Percentiles rank a stretch among this genome's conserved stretches.
Conservation (phyloP, 2,888 invertebrate genomes). For the Pomacea canaliculata region DNA sequence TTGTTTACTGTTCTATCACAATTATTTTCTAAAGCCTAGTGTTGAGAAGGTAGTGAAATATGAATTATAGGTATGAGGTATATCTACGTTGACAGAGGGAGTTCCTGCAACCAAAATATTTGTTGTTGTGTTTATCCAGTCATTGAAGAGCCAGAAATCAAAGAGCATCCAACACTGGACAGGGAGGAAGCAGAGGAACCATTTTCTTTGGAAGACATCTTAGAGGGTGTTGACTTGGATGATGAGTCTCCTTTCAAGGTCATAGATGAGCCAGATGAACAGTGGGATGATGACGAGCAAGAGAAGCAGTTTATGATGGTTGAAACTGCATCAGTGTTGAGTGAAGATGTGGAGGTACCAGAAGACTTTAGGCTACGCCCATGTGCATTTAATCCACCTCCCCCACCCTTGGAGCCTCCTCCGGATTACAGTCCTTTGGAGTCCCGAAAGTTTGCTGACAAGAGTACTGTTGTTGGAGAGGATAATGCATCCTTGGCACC, state of each 20-base stretch:
- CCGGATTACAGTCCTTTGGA: slow-evolving; percentile 29
- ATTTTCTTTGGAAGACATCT: slow-evolving; percentile 46
- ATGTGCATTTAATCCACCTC: slow-evolving; percentile 57
- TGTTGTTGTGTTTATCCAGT: too few species aligned
- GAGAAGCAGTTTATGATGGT: slow-evolving; percentile 42
- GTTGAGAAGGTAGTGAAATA: too few species aligned
- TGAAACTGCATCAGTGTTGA: slow-evolving; percentile 50
- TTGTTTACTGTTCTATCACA: too few species aligned
- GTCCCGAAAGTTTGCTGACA: slow-evolving; percentile 37
- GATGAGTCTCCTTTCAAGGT: too few species aligned
- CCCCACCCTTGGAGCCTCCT: slow-evolving; percentile 66
- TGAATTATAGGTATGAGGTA: too few species aligned
- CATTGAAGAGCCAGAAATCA: slow-evolving; percentile 18
- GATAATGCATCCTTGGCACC: slow-evolving; percentile 48
- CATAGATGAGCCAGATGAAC: neutral
- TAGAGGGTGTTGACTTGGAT: slow-evolving; percentile 37
- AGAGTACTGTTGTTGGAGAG: slow-evolving; percentile 47
- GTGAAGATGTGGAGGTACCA: slow-evolving; percentile 42
- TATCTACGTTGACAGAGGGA: too few species aligned
- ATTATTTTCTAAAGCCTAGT: too few species aligned
- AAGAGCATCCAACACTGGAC: slow-evolving; percentile 41
- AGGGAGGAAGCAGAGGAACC: slow-evolving; percentile 37
- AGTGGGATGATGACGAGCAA: slow-evolving; percentile 17
- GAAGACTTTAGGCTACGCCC: slow-evolving; percentile 37
- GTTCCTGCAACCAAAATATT: too few species aligned